Percentiles rank a stretch among this genome's conserved stretches.
Conservation (phyloP, 1,140 invertebrate genomes). For the Zophobas atratus region DNA sequence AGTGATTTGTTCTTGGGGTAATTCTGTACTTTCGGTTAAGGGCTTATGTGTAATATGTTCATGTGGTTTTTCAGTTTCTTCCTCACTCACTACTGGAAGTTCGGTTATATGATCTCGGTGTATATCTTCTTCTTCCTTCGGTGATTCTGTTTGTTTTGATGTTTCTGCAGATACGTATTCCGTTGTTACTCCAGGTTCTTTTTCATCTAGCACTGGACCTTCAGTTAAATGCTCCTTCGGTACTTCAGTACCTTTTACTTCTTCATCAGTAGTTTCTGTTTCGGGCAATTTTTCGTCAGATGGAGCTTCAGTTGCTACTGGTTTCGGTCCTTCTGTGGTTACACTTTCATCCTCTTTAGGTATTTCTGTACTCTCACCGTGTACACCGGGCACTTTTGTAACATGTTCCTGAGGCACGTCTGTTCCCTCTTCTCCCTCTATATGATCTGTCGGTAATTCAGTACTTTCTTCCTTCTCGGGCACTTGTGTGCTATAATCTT, state of each 20-base stretch:
- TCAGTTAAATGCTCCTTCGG: too few species aligned
- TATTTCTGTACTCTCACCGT: conserved; percentile 10
- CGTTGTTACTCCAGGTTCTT: not conserved
- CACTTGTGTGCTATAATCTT: conserved; percentile 37
- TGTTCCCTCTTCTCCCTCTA: not conserved
- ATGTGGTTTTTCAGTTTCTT: conserved; percentile 57
- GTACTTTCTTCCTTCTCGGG: conserved; percentile 40
- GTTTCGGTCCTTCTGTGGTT: too few species aligned
- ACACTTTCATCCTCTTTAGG: not conserved
- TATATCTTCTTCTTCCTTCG: conserved; percentile 17
- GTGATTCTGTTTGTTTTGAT: not conserved
- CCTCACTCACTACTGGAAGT: conserved; percentile 52
- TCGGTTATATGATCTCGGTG: not conserved
- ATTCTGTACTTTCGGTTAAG: conserved; percentile 3
- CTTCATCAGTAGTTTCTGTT: conserved; percentile 3
- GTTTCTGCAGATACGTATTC: too few species aligned
- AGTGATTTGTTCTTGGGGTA: conserved; percentile 11
- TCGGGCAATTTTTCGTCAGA: not conserved
- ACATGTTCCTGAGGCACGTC: conserved; percentile 7
- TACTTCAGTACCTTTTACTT: conserved; percentile 1
- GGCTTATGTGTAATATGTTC: conserved; percentile 30
- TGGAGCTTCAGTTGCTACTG: not conserved
- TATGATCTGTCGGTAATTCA: conserved; percentile 14
- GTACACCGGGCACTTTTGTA: not conserved
- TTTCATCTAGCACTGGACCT: not conserved